Evolutionary conservation across 2,113 vertebrate genomes (phyloP).

Genomic region (Lontra canadensis): DNA sequence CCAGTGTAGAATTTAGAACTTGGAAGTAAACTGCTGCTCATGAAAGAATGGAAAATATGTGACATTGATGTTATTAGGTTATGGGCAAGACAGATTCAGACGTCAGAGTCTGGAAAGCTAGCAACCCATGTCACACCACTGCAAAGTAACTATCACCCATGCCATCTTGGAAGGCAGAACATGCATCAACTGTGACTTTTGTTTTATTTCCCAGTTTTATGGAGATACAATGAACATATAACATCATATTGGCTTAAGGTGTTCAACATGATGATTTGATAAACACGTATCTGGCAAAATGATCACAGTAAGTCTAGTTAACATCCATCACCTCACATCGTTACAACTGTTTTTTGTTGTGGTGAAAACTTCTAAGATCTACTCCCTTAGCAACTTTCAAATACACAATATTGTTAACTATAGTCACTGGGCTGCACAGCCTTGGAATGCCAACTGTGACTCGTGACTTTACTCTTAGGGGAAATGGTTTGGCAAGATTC

Average conservation of each 20-base stretch:
- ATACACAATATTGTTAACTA: not conserved
- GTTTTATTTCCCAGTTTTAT: not conserved
- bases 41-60: not conserved
- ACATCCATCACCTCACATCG: not conserved
- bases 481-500: not conserved
- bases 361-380: not conserved
- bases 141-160: not conserved
- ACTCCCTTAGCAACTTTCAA: not conserved
- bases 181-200: not conserved
- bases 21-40: not conserved
- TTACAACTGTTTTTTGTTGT: not conserved
- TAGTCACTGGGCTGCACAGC: not conserved
- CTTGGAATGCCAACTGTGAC: not conserved
- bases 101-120: not conserved
- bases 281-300: not conserved
- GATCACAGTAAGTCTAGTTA: not conserved
- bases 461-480: not conserved
- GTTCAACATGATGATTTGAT: not conserved
- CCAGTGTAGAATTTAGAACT: not conserved
- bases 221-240: not conserved
- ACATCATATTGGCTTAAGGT: not conserved
- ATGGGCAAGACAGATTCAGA: not conserved
- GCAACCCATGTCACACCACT: not conserved
- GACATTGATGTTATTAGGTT: not conserved
- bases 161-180: not conserved